Percentiles rank a stretch among this genome's conserved stretches.
These are phyloP conservation scores for Dicyrtomina minuta DNA, from an alignment of 2,888 invertebrate species.

Conservation along the genomic window DNA sequence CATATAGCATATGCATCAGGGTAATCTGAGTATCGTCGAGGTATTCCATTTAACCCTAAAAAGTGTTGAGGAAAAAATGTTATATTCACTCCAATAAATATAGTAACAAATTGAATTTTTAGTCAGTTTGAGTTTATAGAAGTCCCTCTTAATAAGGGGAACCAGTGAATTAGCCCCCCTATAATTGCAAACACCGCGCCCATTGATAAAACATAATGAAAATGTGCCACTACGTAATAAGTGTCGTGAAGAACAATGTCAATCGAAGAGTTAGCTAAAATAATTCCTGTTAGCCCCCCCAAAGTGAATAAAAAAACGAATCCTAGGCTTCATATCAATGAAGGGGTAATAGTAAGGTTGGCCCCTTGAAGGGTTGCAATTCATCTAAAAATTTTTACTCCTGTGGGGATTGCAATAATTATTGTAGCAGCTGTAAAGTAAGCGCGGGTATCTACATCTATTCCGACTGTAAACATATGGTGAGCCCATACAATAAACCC, in stretches of 20 bases:
- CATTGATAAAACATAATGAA: constrained; percentile 78
- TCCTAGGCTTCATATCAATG: constrained; percentile 69
- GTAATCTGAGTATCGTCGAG: constrained; percentile 74
- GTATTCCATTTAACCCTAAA: constrained; percentile 69
- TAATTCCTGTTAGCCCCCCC: constrained; percentile 66
- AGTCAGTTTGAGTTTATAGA: constrained; percentile 63
- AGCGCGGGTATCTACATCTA: constrained; percentile 80
- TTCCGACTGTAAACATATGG: constrained; percentile 81
- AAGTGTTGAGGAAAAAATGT: constrained; percentile 82
- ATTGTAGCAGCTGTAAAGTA: constrained; percentile 82
- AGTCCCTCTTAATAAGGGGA: constrained; percentile 67
- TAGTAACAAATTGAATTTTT: constrained; percentile 70
- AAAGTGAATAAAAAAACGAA: constrained; percentile 77
- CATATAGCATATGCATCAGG: constrained; percentile 67
- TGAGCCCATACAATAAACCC: constrained; percentile 84
- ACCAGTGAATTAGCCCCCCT: constrained; percentile 72
- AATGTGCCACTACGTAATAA: constrained; percentile 82
- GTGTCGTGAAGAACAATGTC: constrained; percentile 78
- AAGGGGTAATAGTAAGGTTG: constrained; percentile 64
- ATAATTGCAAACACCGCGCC: constrained; percentile 78
- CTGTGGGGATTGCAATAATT: constrained; percentile 83
- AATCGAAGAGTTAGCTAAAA: constrained; percentile 73
- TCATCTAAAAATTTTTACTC: constrained; percentile 81
- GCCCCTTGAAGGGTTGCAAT: constrained; percentile 69
- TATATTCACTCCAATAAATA: constrained; percentile 76